Conservation (phyloP, 2,113 vertebrate species). For the Tinamus guttatus region DNA sequence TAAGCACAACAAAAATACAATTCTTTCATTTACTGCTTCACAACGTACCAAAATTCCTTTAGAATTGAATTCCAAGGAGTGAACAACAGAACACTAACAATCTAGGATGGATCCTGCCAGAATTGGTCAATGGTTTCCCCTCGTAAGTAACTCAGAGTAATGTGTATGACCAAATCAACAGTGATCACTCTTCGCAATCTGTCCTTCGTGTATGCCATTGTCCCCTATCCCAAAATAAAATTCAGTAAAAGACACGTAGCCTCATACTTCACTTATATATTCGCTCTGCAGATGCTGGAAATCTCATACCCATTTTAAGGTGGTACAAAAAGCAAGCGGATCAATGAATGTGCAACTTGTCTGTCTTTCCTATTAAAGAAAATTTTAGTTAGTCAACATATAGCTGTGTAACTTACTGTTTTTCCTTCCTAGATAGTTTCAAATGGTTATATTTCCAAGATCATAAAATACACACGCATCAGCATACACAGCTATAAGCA, state of each 20-base stretch:
- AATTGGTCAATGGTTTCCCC: conserved; percentile 63
- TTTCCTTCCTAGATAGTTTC: not conserved
- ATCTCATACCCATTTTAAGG: conserved; percentile 5
- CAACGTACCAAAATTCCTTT: conserved; percentile 72
- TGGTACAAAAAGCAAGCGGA: conserved; percentile 35
- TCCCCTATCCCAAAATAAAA: conserved; percentile 46
- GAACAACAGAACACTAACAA: conserved; percentile 67
- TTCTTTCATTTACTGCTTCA: conserved; percentile 75
- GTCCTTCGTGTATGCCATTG: conserved; percentile 34
- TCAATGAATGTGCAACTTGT: conserved; percentile 32
- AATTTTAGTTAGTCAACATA: conserved; percentile 42
- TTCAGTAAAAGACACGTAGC: conserved; percentile 69
- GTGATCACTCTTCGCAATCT: conserved; percentile 29
- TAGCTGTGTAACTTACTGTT: conserved; percentile 57
- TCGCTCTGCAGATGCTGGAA: conserved; percentile 55
- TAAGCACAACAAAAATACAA: conserved; percentile 69
- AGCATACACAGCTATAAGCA: conserved; percentile 36
- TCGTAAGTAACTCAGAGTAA: conserved; percentile 39
- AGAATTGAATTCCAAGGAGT: conserved; percentile 72
- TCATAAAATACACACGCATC: not conserved
- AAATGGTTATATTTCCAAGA: not conserved
- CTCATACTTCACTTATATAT: conserved; percentile 52
- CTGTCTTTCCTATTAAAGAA: conserved; percentile 1
- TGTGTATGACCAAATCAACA: conserved; percentile 65
- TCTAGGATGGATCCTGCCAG: conserved; percentile 16